Base-by-base conservation (phyloP, 2,888 invertebrate genomes). In the Ernsta delagoae region DNA sequence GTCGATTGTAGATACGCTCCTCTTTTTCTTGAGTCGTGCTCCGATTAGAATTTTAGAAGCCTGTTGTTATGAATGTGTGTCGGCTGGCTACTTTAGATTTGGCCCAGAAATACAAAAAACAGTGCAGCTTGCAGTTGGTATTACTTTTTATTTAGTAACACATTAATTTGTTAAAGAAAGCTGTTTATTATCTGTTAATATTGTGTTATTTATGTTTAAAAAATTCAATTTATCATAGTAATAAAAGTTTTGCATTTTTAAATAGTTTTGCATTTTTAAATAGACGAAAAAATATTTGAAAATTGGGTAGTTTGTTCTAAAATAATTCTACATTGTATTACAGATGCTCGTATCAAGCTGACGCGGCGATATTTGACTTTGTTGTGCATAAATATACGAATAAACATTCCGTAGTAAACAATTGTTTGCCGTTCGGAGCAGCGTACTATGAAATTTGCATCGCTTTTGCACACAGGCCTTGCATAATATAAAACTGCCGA, bases 1-100 rank as follows among this genome's bases (percentile, higher is more conserved):
- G 68, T 62, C 67, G 67, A 68, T 68, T 68, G 67, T 67, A 68
- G 56, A 62, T 57, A 67, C 59, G 31, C 53, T 53, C 66, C 41
- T 67, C 60, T 67, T 60, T 60, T 61, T 61, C 60, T 67, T 66
- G 34, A 61, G 67, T 67, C 60, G 67, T 31, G 60, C 16, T 67
- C 67, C 67, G 67, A 61, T 67, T 67, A 67, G 54, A 61, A 67
- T 45, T 43, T 67, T 54, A 61, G 60, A 61, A 34, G 59, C 11
- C 53, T 45, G 45, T 16, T 50, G 50, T 67, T 67, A 7, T 16
- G 48, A 6, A 16, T 50, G 48, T 50, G 54, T 39, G 4, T 7
- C 36, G 5, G 3, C 31, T 24, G 0, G 31, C 56, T n/a, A 36
- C n/a, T 31, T n/a, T 36, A n/a, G 24, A n/a, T 54, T 24, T 39